Base-by-base conservation (phyloP, 2,113 vertebrate species). In the Varanus salvator region DNA sequence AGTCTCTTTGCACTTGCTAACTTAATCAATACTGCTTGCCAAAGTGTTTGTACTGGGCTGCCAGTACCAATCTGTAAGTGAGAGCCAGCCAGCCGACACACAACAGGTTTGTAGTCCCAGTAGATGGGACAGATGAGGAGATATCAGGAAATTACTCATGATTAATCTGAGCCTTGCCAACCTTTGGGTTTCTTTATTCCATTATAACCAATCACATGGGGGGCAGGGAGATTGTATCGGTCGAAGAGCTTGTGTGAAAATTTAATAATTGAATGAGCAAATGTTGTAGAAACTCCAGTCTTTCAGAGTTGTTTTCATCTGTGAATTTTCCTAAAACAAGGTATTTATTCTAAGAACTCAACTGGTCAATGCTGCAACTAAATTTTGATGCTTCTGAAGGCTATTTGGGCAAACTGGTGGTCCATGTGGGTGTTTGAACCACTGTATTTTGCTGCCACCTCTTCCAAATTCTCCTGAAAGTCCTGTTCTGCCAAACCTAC, bases 81-180 rank as follows among this genome's bases (percentile, higher is more conserved):
- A 71, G 29, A 6, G 38, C 66, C 74, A 77, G 50, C 50, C 25
- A 78, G 21, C 66, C n/a, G 44, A 31, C 19, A 64, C 29, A 64
- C 54, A 74, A 44, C 54, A 8, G n/a, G 48, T 90, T 84, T 71
- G 69, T 7, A 78, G 23, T 17, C 29, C 69, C 75, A 87, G 71
- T 57, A 38, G 74, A 8, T 78, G n/a, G 11, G 6, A 52, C 27
- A 71, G 44, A 21, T 3, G 25, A 68, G 25, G 57, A 92, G 90
- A 92, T 91, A 84, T 57, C 68, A 87, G 68, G 31, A 52, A 82
- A 64, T 12, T 15, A 89, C 34, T 50, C 80, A 29, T 27, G 85
- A 78, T 80, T 72, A 54, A 75, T 89, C 90, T 64, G 50, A 60
- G 14, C 78, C 84, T 34, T 9, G 76, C 60, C 48, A 91, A 6